Evolutionary conservation across 2,797 vertebrate genomes (phyloP), one percentile per base, ranked within the genome.

Genomic region (Lepilemur ruficaudatus): DNA sequence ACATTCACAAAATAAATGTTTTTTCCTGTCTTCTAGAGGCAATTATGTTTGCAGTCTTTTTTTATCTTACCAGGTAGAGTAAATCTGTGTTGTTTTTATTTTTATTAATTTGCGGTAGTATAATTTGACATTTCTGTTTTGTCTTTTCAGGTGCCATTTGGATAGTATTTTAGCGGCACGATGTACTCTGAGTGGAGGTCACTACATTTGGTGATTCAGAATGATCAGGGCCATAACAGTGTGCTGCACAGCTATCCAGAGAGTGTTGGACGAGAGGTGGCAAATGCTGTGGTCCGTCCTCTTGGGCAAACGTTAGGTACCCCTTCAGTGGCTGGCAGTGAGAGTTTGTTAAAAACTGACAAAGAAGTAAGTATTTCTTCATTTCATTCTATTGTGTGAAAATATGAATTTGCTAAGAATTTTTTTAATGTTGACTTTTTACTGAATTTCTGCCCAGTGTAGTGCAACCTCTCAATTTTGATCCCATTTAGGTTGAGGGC

Each of bases 151-250:
- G 98, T 98, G 94, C 87, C 94, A 43, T 93, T 98, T 98, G 98
- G 97, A 96, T 97, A 97, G 97, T 97, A 96, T 97, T 96, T 97
- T 97, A 98, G 97, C 80, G 98, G 97, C 99, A 99, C 98, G 97
- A 99, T 99, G 99, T 99, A 99, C 99, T 99, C 99, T 13, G 99
- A 99, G 98, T 99, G 99, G 99, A 99, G 99, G 98, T 99, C 99
- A 55, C 99, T 99, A 98, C 99, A 99, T 98, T 98, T 99, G 98
- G 99, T 99, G 97, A 99, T 99, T 98, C 99, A 99, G 96, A 99
- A 99, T 98, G 99, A 99, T 98, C 99, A 99, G 98, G 99, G 99
- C 85, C 99, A 99, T 97, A 99, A 99, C 97, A 99, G 99, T 50
- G 99, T 99, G 41, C 99, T 99, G 98, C 99, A 99, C 98, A 99